Percentiles rank a stretch among this genome's conserved stretches.
phyloP scores from a whole-genome alignment of 2,888 invertebrate genomes.

The Zygaena filipendulae region DNA sequence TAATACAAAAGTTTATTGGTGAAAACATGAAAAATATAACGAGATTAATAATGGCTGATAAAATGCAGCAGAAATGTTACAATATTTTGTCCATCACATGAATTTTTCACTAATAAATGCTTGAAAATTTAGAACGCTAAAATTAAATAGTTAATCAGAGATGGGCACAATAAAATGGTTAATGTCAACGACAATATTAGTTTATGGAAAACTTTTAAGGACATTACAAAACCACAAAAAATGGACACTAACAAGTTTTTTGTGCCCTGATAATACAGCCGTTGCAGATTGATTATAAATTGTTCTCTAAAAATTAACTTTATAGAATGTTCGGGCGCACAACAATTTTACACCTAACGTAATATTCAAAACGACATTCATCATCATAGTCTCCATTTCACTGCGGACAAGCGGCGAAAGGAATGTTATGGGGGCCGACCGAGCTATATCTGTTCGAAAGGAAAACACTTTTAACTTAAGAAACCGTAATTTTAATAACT shows the following conservation, averaged over 20 bases:
- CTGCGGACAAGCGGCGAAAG: conserved; percentile 64
- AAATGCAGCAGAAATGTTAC: conserved; percentile 69
- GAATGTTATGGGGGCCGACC: conserved; percentile 66
- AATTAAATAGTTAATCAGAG: conserved; percentile 40
- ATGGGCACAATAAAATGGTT: conserved; percentile 65
- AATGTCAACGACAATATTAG: conserved; percentile 47
- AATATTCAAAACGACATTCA: conserved; percentile 49
- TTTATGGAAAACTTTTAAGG: conserved; percentile 38
- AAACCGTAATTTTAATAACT: conserved; percentile 72
- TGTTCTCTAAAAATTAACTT: conserved; percentile 34
- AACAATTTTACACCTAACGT: conserved; percentile 47
- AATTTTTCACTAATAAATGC: conserved; percentile 66
- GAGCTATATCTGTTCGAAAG: conserved; percentile 48
- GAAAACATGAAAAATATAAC: conserved; percentile 70
- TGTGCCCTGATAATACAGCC: conserved; percentile 63
- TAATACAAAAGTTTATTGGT: conserved; percentile 70
- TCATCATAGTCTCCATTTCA: conserved; percentile 61
- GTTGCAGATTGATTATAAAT: conserved; percentile 45
- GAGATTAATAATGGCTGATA: conserved; percentile 68
- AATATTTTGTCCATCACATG: conserved; percentile 65
- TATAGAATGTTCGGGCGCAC: conserved; percentile 42
- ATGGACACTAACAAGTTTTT: conserved; percentile 67
- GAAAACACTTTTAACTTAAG: conserved; percentile 71
- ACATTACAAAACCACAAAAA: conserved; percentile 54
- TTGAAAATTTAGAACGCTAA: conserved; percentile 63